Evolutionary conservation across 1,140 invertebrate genomes (phyloP), one percentile per base, ranked within the genome.

Genomic region (Armadillidium nasatum): DNA sequence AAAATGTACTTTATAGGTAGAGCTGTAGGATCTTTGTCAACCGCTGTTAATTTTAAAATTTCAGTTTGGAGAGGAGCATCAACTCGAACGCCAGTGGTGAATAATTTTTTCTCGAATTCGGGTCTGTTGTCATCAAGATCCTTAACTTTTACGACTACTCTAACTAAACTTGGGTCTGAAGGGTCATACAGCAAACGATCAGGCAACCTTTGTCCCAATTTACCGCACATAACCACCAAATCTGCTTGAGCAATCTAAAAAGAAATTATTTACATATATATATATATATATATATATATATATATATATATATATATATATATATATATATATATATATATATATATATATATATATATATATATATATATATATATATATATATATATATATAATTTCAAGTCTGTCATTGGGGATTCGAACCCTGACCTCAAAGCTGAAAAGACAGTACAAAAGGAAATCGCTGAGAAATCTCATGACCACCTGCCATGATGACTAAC

Each of bases 41-140:
- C 85, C 0, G 92, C 92, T 76, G 88, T 87, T 0, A 93, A 80
- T 0, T 87, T 89, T 0, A 90, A 87, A 7, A 94, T 85, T 68
- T 88, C 86, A 0, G 91, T 91, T 74, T 92, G 90, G 15, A 92
- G 87, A 0, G 91, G 90, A 0, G 92, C 90, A 82, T 92, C 92
- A 0, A 92, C 85, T 22, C 91, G 86, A 0, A 93, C 91, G 4
- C 91, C 86, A 83, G 76, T 69, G 78, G 82, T 76, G 44, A 78
- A 60, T n/a, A 73, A 66, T 3, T 69, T 13, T n/a, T 75, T 68
- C 22, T 71, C 70, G 60, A 81, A 81, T 10, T 72, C 71, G 10
- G 80, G 76, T 43, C 72, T 77, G 70, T 82, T 82, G 50, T 82
- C 82, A 75, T 82, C 81, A 19, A 82, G 69, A 67, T 82, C 82